Base-by-base conservation (phyloP, 2,888 invertebrate genomes). In the Deroplatys truncata region DNA sequence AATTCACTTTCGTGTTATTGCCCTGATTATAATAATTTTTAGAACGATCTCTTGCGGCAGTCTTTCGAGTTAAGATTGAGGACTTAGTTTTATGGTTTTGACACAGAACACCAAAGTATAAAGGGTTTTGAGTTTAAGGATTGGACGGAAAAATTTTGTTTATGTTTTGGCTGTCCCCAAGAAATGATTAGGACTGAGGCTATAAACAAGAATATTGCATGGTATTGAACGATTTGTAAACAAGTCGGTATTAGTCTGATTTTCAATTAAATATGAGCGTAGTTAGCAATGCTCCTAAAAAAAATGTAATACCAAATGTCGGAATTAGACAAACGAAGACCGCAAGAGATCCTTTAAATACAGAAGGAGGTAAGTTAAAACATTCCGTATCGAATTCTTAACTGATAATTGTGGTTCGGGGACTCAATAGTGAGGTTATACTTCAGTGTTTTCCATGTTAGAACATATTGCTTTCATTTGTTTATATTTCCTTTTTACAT, bases 271-370 rank as follows among this genome's bases (percentile, higher is more conserved):
- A 87, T 86, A 90, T 90, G 90, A 90, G 90, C 83, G 88, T 90
- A 88, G 89, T 90, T 31, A 90, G 90, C 31, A 90, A 88, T 82
- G 90, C 89, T 86, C 83, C 90, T 87, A 91, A 91, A 88, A 91
- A 91, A 83, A 89, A 89, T 88, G 91, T 88, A 82, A 90, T 91
- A 31, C 89, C 91, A 86, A 91, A 90, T 90, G 91, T 91, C 82
- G 91, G 90, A 82, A 88, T 90, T 28, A 90, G 91, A 84, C 91
- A 90, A 88, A 89, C 91, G 29, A 91, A 91, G 86, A 84, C 90
- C 28, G 89, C 90, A 13, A 91, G 90, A 85, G 91, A 91, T 31
- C 82, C 90, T 13, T 84, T 89, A 83, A 85, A 85, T 84, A 84
- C 89, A 82, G 90, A 90, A 89, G 86, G 89, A 89, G 90, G 90